Evolutionary conservation across 2,888 invertebrate species (phyloP).

Genomic region (Pimpla rufipes): DNA sequence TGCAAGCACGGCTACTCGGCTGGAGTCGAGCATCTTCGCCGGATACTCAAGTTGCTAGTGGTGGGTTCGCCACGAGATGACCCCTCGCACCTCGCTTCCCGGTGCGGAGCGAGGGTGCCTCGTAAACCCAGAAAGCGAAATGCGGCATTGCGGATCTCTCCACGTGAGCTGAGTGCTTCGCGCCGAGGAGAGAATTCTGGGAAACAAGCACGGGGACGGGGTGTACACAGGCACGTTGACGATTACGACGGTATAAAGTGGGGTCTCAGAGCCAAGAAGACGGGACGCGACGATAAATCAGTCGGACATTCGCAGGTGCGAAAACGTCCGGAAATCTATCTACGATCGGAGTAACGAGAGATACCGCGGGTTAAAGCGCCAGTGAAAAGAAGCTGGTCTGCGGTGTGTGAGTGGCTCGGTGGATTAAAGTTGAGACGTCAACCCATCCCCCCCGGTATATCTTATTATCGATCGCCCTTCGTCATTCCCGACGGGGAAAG

Average conservation of each 20-base stretch:
- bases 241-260: background rate
- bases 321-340: background rate
- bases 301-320: background rate
- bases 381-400: conserved; percentile 11
- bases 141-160: conserved; percentile 52
- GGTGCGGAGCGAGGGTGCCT: background rate
- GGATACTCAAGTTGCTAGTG: background rate
- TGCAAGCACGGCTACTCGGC: background rate
- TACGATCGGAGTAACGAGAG: background rate
- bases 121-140: conserved; percentile 38
- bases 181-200: background rate
- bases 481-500: conserved; percentile 28
- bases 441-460: background rate
- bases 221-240: background rate
- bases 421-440: conserved; percentile 16
- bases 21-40: conserved; percentile 10
- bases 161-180: background rate
- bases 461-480: conserved; percentile 48
- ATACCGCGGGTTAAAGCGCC: background rate
- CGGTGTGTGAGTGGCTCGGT: background rate
- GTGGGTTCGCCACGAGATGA: background rate
- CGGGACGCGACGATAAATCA: conserved; percentile 9
- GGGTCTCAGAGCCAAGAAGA: background rate
- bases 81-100: background rate
- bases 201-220: background rate